Percentiles rank a stretch among this genome's conserved stretches.
These are phyloP conservation scores for Eumacrocentrus americanus DNA, from an alignment of 2,888 invertebrate genomes.

Conservation along the genomic window DNA sequence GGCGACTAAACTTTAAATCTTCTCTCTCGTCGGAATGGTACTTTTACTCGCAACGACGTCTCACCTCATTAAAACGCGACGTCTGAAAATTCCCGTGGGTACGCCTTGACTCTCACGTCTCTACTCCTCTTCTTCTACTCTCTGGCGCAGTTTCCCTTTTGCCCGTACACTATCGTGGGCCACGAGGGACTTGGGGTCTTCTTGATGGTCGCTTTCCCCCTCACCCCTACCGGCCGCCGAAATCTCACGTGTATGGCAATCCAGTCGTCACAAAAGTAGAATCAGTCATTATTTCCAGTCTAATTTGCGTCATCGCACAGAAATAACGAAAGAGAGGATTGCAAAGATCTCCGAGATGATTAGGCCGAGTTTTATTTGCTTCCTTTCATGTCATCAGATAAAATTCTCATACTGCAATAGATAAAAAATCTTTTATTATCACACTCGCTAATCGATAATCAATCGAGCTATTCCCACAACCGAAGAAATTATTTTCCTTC, in stretches of 20 bases:
- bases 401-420: not conserved
- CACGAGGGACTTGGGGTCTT: slow-evolving; percentile 7
- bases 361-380: too few relatives aligned
- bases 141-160: slow-evolving; percentile 2
- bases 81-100: slow-evolving; percentile 35
- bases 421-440: slow-evolving; percentile 9
- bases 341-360: too few relatives aligned
- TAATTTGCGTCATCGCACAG: not conserved
- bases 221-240: not conserved
- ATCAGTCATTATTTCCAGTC: not conserved
- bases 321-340: not conserved
- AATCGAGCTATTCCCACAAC: not conserved
- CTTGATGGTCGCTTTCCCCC: slow-evolving; percentile 5
- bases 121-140: slow-evolving; percentile 13
- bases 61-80: slow-evolving; percentile 48
- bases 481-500: slow-evolving; percentile 18
- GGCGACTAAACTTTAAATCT: slow-evolving; percentile 57
- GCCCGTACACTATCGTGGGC: not conserved
- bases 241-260: not conserved
- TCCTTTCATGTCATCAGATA: not conserved
- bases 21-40: slow-evolving; percentile 50
- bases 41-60: slow-evolving; percentile 42
- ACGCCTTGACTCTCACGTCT: slow-evolving; percentile 16
- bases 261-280: not conserved
- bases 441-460: slow-evolving; percentile 24